These are phyloP conservation scores for Helicolenus hilgendorfi DNA, from an alignment of 2,797 vertebrate species.

Conservation along the genomic window DNA sequence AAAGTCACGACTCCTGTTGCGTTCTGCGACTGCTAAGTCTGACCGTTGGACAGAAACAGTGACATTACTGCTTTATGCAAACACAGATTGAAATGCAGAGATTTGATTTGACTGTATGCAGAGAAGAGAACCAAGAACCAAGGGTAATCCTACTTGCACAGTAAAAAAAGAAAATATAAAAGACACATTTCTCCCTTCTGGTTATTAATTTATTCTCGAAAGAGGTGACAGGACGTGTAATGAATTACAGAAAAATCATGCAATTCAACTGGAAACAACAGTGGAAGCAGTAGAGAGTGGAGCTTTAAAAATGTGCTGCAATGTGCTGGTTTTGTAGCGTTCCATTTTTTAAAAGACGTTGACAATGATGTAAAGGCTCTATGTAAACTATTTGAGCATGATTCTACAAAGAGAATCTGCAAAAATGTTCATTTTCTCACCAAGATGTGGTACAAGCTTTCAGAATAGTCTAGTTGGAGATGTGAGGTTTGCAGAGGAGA, in stretches of 20 bases:
- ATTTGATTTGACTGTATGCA: neutral
- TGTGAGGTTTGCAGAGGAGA: slow-evolving; percentile 46
- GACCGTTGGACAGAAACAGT: neutral
- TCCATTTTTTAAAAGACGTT: slow-evolving; percentile 25
- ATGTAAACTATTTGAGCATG: slow-evolving; percentile 13
- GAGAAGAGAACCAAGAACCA: neutral
- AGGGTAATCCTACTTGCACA: neutral
- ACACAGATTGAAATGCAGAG: neutral
- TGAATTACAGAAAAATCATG: neutral
- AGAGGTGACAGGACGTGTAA: neutral
- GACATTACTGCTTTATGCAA: neutral
- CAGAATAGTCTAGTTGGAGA: slow-evolving; percentile 44
- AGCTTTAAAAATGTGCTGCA: slow-evolving; percentile 6
- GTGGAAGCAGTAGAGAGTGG: neutral
- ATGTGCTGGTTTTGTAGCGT: slow-evolving; percentile 4
- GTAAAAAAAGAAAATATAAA: neutral
- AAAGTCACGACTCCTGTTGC: neutral
- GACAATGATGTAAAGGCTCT: slow-evolving; percentile 11
- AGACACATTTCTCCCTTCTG: slow-evolving; percentile 5
- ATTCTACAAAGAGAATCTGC: slow-evolving; percentile 48
- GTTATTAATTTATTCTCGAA: neutral
- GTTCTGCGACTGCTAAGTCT: neutral
- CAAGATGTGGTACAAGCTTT: slow-evolving; percentile 34
- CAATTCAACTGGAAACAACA: neutral
- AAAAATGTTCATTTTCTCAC: slow-evolving; percentile 58